Evolutionary conservation across 2,888 invertebrate genomes (phyloP).

Genomic region (Adineta ricciae): DNA sequence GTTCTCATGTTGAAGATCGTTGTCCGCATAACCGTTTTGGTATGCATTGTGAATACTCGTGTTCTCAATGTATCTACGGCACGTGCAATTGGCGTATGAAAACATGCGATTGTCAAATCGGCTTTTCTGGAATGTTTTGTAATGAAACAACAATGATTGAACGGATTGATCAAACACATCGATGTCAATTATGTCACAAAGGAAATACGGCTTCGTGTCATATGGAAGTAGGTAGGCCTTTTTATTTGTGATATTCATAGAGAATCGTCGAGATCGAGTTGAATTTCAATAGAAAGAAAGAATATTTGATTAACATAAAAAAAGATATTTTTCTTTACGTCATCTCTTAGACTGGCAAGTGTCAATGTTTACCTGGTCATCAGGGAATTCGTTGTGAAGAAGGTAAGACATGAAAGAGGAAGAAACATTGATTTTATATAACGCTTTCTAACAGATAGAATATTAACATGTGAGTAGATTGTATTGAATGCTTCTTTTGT

Average conservation of each 20-base stretch:
- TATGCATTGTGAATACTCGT: not conserved
- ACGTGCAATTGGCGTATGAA: not conserved
- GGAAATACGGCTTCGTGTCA: conserved; percentile 12
- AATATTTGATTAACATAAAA: not conserved
- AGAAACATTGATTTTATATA: not conserved
- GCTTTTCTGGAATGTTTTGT: not conserved
- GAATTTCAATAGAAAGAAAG: not conserved
- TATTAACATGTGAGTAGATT: not conserved
- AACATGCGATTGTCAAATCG: not conserved
- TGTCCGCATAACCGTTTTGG: conserved; percentile 6
- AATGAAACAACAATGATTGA: not conserved
- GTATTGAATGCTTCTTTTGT: not conserved
- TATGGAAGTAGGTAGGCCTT: conserved; percentile 17
- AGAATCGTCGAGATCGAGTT: not conserved
- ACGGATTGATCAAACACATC: not conserved
- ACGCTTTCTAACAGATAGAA: not conserved
- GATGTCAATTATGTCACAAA: conserved; percentile 9
- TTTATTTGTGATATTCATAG: not conserved
- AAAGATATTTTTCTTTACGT: not conserved
- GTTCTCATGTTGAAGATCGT: not conserved
- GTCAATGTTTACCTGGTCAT: conserved; percentile 9
- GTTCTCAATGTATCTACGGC: not conserved
- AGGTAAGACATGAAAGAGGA: not conserved
- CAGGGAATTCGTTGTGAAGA: not conserved
- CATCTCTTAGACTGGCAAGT: conserved; percentile 8